Evolutionary conservation across 2,888 invertebrate genomes (phyloP).

Genomic region (Eristalis tenax): DNA sequence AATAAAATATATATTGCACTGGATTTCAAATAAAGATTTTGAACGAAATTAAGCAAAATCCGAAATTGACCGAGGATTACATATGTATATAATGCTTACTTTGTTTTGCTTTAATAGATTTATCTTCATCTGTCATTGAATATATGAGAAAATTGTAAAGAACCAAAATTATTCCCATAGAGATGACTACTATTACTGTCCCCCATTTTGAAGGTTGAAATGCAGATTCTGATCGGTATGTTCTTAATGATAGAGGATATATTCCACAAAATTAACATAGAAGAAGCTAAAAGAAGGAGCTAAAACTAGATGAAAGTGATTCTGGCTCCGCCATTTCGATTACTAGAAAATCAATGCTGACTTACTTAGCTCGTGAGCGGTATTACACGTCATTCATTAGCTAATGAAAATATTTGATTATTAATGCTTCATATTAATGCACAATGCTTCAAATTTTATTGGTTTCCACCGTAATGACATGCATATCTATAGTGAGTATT

Average conservation of each 20-base stretch:
- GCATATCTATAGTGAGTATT: background rate
- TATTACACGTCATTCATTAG: background rate
- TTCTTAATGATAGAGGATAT: constrained; percentile 77
- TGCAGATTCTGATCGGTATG: constrained; percentile 74
- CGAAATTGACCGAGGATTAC: too few relatives aligned
- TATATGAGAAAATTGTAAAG: constrained; percentile 78
- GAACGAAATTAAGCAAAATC: too few relatives aligned
- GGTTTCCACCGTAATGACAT: background rate
- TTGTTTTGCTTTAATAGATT: constrained; percentile 76
- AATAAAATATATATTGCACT: too few relatives aligned
- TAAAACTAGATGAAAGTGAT: constrained; percentile 77
- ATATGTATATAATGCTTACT: constrained; percentile 75
- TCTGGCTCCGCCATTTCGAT: constrained; percentile 59
- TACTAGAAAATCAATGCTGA: background rate
- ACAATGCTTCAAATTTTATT: background rate
- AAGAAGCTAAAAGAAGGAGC: constrained; percentile 76
- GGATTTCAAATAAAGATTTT: too few relatives aligned
- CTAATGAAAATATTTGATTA: background rate
- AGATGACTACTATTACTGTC: constrained; percentile 74
- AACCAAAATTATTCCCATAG: constrained; percentile 74
- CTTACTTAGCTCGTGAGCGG: too few relatives aligned
- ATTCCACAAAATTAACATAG: constrained; percentile 79
- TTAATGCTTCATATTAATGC: background rate
- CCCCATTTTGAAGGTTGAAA: constrained; percentile 78
- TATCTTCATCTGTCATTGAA: constrained; percentile 77